These are phyloP conservation scores for Noctua fimbriata DNA, from an alignment of 2,888 invertebrate species.

Conservation along the genomic window DNA sequence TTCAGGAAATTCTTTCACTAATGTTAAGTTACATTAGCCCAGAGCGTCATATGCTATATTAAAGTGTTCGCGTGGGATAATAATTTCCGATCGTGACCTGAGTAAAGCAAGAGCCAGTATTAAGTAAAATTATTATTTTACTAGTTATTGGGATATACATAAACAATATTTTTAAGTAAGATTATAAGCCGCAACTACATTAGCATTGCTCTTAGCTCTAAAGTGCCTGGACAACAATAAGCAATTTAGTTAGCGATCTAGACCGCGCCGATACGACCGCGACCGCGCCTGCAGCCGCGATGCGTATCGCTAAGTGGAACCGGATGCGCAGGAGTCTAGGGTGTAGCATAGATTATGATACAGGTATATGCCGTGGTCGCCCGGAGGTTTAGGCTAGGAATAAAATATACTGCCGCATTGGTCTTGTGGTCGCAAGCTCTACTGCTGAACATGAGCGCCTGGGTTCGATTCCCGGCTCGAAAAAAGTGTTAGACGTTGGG, in stretches of 20 bases:
- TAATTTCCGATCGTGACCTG: no score
- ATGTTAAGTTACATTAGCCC: background rate
- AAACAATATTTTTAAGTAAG: background rate
- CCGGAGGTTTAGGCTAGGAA: background rate
- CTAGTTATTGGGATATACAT: background rate
- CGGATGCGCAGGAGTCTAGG: slow-evolving; percentile 24
- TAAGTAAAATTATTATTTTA: no score
- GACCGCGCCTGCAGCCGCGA: slow-evolving; percentile 29
- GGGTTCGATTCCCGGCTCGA: background rate
- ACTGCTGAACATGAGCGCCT: background rate
- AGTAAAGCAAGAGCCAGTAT: background rate
- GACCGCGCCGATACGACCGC: slow-evolving; percentile 12
- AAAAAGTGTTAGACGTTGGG: background rate
- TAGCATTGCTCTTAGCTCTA: slow-evolving; percentile 18
- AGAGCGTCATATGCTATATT: background rate
- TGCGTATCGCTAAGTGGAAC: slow-evolving; percentile 43
- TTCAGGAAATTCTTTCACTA: background rate
- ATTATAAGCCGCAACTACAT: slow-evolving; percentile 11
- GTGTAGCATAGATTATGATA: background rate
- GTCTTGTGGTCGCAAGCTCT: background rate
- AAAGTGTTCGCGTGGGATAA: no score
- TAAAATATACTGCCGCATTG: background rate
- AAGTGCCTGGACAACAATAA: slow-evolving; percentile 53
- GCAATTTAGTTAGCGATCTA: slow-evolving; percentile 66
- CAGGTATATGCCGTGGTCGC: background rate